Evolutionary conservation across 2,113 vertebrate genomes (phyloP).

Genomic region (Phalacrocorax brasilianus): DNA sequence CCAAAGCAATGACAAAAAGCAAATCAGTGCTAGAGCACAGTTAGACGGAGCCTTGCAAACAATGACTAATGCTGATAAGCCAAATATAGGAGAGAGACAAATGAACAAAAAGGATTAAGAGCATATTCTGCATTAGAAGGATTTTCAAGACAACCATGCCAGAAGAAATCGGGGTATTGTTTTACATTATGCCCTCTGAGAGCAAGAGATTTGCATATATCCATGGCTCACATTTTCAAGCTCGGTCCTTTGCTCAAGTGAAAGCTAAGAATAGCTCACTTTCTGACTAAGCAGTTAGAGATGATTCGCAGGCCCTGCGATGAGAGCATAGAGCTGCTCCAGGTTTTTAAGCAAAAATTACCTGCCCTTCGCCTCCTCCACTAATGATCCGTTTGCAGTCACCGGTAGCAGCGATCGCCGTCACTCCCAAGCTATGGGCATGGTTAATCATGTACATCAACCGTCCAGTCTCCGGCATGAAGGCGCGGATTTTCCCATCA

Average conservation of each 20-base stretch:
- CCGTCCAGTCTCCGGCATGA: conserved; percentile 80
- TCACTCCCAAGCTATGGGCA: conserved; percentile 83
- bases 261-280: not conserved
- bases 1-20: not conserved
- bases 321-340: not conserved
- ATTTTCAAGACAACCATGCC: not conserved
- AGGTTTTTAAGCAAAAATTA: conserved; percentile 7
- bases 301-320: not conserved
- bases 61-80: not conserved
- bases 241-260: not conserved
- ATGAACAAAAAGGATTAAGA: not conserved
- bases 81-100: not conserved
- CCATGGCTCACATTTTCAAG: not conserved
- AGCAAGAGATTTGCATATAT: not conserved
- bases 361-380: conserved; percentile 89
- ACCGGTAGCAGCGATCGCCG: conserved; percentile 78
- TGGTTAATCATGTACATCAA: conserved; percentile 74
- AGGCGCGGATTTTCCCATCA: conserved; percentile 86
- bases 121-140: not conserved
- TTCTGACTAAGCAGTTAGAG: not conserved
- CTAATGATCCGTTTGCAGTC: conserved; percentile 83
- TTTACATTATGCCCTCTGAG: not conserved
- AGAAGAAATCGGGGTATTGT: not conserved
- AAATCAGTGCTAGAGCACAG: not conserved
- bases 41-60: not conserved